These are phyloP conservation scores for Lasioglossum zephyrum DNA, from an alignment of 2,888 invertebrate genomes.

Conservation along the genomic window DNA sequence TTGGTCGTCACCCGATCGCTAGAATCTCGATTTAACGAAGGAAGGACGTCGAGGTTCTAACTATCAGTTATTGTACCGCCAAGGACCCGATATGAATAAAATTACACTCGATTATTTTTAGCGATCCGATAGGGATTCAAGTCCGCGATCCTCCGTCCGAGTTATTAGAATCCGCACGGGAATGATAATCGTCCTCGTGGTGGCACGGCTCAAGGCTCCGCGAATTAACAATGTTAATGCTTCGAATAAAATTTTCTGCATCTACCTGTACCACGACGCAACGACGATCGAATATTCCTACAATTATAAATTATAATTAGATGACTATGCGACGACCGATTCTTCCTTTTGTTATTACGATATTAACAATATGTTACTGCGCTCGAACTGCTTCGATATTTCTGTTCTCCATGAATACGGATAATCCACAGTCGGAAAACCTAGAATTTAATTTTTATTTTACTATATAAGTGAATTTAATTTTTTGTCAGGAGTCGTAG, in stretches of 20 bases:
- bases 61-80: conserved; percentile 12
- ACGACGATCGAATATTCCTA: background rate
- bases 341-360: background rate
- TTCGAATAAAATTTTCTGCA: background rate
- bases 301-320: background rate
- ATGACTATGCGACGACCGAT: background rate
- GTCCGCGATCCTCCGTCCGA: conserved; percentile 3
- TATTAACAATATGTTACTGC: background rate
- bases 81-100: conserved; percentile 8
- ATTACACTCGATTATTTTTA: conserved; percentile 20
- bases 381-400: background rate
- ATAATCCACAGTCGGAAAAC: no score
- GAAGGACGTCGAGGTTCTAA: conserved; percentile 8
- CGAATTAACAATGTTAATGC: conserved; percentile 8
- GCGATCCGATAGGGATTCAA: background rate
- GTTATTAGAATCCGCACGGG: background rate
- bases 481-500: no score
- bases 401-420: background rate
- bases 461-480: background rate
- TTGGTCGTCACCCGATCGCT: conserved; percentile 17
- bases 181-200: conserved; percentile 11
- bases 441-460: background rate
- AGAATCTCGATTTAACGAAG: conserved; percentile 1
- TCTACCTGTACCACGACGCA: background rate
- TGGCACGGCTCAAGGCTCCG: conserved; percentile 5